Base-by-base conservation (phyloP, 2,888 invertebrate species). In the Luperina testacea region DNA sequence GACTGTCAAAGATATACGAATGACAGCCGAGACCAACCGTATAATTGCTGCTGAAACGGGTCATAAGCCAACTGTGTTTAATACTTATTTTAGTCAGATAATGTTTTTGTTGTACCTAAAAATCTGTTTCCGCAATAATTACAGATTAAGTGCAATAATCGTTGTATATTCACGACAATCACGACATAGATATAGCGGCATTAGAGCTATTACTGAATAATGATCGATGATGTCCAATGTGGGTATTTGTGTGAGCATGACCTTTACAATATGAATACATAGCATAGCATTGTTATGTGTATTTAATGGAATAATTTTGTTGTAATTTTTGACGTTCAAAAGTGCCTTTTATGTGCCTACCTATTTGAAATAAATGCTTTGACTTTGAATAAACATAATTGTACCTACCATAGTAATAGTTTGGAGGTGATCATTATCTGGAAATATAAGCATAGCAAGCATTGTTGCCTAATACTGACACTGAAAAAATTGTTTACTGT, bases 141-240 rank as follows among this genome's bases (percentile, higher is more conserved):
- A 57, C 38, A 57, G 53, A 15, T 64, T 71, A 38, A 57, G 61
- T 73, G 42, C 27, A n/a, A 68, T 85, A 67, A 77, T 85, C 17
- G n/a, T 27, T 13, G 15, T 61, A 63, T 77, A 78, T 74, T 70
- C 20, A 67, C 24, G 67, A 70, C 72, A 76, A n/a, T n/a, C n/a
- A n/a, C n/a, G n/a, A n/a, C n/a, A 71, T 67, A 81, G 69, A n/a
- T 80, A 75, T 67, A 64, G 20, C 48, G 53, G n/a, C 72, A 69
- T 65, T 68, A 83, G 4, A 61, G 68, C 32, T 13, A 80, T 78
- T 75, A 87, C 64, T 17, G n/a, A 32, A 63, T 61, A 75, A 68
- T 82, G 24, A 74, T 32, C 59, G 67, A 61, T 61, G 27, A 63
- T 63, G 27, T 65, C 24, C 15, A 75, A 20, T 51, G 32, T 61